A percentile compares a stretch with the other conserved stretches of the same genome.
phyloP scores from a whole-genome alignment of 1,140 invertebrate species.

The Panagrolaimus sp. region DNA sequence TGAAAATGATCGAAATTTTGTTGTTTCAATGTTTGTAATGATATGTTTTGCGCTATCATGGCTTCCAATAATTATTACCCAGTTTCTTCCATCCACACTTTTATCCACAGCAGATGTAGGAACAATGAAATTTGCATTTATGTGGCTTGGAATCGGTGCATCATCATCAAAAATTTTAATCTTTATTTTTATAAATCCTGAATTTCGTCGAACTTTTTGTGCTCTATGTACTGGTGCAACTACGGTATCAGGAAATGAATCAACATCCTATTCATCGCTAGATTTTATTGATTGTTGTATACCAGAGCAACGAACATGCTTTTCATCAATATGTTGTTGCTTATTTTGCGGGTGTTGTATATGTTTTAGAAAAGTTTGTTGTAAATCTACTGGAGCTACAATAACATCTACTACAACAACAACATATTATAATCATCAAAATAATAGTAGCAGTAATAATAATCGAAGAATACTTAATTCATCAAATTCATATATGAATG shows the following conservation, averaged over 20 bases:
- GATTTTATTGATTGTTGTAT: conserved; percentile 7
- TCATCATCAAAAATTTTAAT: conserved; percentile 89
- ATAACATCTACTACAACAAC: not conserved
- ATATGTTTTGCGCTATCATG: conserved; percentile 82
- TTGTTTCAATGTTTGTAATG: conserved; percentile 85
- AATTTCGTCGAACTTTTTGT: conserved; percentile 67
- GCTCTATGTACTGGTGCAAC: not conserved
- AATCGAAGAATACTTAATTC: no score
- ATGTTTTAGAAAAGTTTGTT: not conserved
- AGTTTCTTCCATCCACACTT: conserved; percentile 64
- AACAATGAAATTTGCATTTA: conserved; percentile 79
- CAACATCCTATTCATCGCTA: not conserved
- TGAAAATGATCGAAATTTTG: conserved; percentile 84
- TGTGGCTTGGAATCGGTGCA: conserved; percentile 86
- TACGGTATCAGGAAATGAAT: no score
- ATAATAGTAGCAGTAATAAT: no score
- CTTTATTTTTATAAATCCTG: conserved; percentile 76
- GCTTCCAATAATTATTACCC: conserved; percentile 77
- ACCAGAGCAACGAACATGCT: not conserved
- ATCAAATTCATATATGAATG: not conserved
- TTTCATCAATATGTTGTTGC: not conserved
- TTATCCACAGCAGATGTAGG: conserved; percentile 65
- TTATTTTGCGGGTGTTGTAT: conserved; percentile 7
- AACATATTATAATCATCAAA: conserved; percentile 10
- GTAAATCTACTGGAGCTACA: not conserved